Evolutionary conservation across 2,797 vertebrate species (phyloP).

Genomic region (Heteromormyrus szaboi): DNA sequence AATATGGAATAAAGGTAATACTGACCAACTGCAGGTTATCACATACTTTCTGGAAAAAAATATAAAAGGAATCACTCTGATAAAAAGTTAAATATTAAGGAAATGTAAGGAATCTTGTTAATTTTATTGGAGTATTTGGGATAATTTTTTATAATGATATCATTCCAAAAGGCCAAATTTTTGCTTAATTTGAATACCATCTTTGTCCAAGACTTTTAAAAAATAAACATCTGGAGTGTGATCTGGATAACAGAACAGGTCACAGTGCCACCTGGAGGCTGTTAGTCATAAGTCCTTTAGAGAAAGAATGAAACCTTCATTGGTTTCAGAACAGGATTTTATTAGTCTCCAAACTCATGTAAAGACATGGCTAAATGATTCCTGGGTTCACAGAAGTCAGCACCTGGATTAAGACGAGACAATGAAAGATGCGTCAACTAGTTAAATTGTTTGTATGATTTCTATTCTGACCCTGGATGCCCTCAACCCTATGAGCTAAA

Average conservation of each 20-base stretch:
- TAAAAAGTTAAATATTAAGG: background rate
- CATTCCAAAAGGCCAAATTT: background rate
- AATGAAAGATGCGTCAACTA: background rate
- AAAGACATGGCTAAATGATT: background rate
- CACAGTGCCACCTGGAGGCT: constrained; percentile 12
- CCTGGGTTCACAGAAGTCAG: background rate
- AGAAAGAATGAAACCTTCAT: background rate
- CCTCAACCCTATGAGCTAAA: background rate
- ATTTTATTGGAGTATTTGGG: background rate
- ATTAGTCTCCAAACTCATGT: background rate
- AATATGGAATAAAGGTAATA: background rate
- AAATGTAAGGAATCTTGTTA: background rate
- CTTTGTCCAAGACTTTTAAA: background rate
- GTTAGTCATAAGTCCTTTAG: background rate
- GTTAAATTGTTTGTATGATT: background rate
- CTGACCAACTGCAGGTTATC: background rate
- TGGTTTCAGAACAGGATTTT: background rate
- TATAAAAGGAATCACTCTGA: background rate
- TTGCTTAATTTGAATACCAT: background rate
- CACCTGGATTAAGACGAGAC: background rate
- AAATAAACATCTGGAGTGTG: background rate
- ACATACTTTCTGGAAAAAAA: background rate
- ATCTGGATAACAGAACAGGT: background rate
- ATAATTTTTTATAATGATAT: background rate
- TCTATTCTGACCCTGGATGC: background rate